A percentile compares a stretch with the other conserved stretches of the same genome.
Evolutionary conservation across 2,113 vertebrate genomes (phyloP).

Genomic region (Aramus guarauna): DNA sequence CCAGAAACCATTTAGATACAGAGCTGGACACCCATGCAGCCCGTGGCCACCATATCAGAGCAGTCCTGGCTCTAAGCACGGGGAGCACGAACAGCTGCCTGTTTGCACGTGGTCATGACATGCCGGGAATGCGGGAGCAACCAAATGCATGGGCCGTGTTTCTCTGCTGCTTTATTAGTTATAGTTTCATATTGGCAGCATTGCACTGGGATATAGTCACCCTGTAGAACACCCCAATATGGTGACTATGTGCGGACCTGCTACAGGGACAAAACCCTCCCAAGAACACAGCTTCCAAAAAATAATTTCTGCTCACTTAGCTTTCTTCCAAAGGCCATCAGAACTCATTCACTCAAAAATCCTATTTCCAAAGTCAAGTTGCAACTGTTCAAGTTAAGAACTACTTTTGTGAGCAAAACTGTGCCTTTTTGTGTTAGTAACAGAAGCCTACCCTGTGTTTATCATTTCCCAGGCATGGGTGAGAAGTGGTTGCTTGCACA

Average conservation of each 20-base stretch:
- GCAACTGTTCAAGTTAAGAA: background rate
- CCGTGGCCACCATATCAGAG: background rate
- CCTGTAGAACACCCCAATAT: rapidly evolving
- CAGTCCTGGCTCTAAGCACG: background rate
- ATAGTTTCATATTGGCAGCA: rapidly evolving
- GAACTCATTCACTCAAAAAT: background rate
- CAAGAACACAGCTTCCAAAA: background rate
- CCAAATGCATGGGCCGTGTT: background rate
- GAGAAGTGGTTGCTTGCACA: background rate
- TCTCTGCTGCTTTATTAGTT: background rate
- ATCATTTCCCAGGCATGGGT: background rate
- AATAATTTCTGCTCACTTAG: background rate
- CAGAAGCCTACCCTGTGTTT: background rate
- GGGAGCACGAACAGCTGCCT: rapidly evolving
- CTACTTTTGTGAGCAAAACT: background rate
- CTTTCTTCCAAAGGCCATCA: background rate
- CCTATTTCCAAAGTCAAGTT: background rate
- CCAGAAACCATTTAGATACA: background rate
- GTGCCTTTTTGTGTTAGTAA: background rate
- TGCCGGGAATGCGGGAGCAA: rapidly evolving
- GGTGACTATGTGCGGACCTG: background rate
- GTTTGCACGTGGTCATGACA: rapidly evolving
- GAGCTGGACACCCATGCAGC: background rate
- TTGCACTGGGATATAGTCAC: background rate
- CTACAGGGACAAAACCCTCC: background rate